Percentiles rank a stretch among this genome's conserved stretches.
Evolutionary conservation across 2,888 invertebrate genomes (phyloP).

Genomic region (Electrophaes corylata): DNA sequence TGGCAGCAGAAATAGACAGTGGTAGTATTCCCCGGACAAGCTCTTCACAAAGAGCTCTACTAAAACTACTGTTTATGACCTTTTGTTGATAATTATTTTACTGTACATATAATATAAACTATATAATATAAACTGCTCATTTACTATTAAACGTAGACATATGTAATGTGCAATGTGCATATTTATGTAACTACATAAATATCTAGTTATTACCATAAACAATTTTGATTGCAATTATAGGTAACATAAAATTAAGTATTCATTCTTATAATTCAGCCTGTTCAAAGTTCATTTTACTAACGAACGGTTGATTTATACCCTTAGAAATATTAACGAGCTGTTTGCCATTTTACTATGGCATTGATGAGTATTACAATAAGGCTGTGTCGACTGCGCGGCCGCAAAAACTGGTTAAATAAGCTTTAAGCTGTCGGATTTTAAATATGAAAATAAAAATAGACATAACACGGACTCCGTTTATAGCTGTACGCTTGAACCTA

Average conservation of each 20-base stretch:
- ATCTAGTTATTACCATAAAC: background rate
- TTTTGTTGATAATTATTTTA: no score
- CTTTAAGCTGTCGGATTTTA: slow-evolving; percentile 47
- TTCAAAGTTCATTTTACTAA: slow-evolving; percentile 20
- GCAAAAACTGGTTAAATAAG: slow-evolving; percentile 61
- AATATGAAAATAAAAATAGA: slow-evolving; percentile 46
- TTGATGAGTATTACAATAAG: slow-evolving; percentile 61
- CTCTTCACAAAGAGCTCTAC: no score
- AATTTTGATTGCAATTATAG: slow-evolving; percentile 9
- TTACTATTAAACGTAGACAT: background rate
- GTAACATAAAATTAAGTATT: slow-evolving; percentile 11
- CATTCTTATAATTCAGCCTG: slow-evolving; percentile 10
- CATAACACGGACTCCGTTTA: slow-evolving; percentile 32
- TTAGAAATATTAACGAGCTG: slow-evolving; percentile 62
- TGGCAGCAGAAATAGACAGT: no score
- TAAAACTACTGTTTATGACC: no score
- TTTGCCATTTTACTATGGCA: slow-evolving; percentile 61
- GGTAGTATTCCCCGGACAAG: no score
- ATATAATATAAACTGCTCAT: background rate
- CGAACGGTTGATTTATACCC: slow-evolving; percentile 51
- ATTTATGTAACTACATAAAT: slow-evolving; percentile 1
- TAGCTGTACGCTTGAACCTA: slow-evolving; percentile 27
- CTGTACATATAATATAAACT: no score
- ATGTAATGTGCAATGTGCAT: background rate
- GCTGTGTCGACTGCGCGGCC: slow-evolving; percentile 46